phyloP scores from a whole-genome alignment of 2,888 invertebrate genomes.

The Mystacides longicornis region DNA sequence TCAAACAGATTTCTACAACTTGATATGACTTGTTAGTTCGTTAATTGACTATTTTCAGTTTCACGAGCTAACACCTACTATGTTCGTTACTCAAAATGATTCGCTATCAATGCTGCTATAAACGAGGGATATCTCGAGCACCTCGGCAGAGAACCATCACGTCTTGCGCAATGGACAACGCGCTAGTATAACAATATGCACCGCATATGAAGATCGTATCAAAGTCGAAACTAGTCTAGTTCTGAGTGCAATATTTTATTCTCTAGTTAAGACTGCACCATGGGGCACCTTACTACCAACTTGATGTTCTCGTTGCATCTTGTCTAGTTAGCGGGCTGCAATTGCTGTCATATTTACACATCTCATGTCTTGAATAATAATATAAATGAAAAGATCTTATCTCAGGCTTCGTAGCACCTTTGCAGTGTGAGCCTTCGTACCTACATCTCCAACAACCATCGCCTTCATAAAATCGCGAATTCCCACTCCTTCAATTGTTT shows the following conservation, averaged over 20 bases:
- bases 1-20: not conserved
- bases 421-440: no score
- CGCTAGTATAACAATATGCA: not conserved
- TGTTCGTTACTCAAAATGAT: not conserved
- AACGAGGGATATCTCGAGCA: not conserved
- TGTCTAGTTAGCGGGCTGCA: not conserved
- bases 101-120: not conserved
- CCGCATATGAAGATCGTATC: not conserved
- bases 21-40: not conserved
- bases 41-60: not conserved
- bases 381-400: not conserved
- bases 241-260: no score
- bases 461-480: no score
- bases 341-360: conserved; percentile 2
- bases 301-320: not conserved
- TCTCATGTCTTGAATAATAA: conserved; percentile 1
- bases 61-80: not conserved
- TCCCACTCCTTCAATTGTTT: no score
- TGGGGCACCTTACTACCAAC: not conserved
- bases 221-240: not conserved
- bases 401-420: no score
- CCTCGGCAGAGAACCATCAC: not conserved
- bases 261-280: not conserved
- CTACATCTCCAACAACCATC: no score
- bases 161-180: not conserved